Evolutionary conservation across 2,888 invertebrate genomes (phyloP), one percentile per base, ranked within the genome.

Genomic region (Caenorhabditis plicata): DNA sequence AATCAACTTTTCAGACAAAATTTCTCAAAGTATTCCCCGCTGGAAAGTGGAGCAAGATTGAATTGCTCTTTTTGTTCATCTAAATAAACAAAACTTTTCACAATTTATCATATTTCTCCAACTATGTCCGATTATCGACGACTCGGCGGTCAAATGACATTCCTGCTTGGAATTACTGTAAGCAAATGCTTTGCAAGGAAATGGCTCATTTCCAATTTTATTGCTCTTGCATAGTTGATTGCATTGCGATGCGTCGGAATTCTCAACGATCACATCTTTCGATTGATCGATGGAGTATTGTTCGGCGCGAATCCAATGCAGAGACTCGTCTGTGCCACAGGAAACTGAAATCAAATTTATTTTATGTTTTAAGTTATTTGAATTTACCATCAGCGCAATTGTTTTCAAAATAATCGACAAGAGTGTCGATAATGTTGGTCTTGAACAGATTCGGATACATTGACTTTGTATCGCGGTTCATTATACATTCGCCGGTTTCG

Each of bases 401-500:
- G 53, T 77, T 80, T 47, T 80, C 80, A 29, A 80, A 80, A 48
- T 80, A 80, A 53, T 80, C 80, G 15, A 80, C 79, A 11, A 73
- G 23, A 4, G 71, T 64, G 17, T 70, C 71, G 15, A 55, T 36
- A 13, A 65, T 41, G 9, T 40, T 47, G 9, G 52, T 51, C 22
- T 60, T 64, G 64, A 80, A 79, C 22, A 77, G 41, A 5, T 73
- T 54, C 2, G 76, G 74, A 33, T 43, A 45, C 7, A 63, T 62
- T 9, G 45, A 45, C 15, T 65, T 64, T 23, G 60, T 64, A 31
- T 69, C 74, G 20, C 73, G 57, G 47, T 78, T 80, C 53, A 80
- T 49, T 23, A 80, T 68, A 58, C 80, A 80, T 52, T 80, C 75
- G 17, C 75, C 75, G n/a, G 74, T 73, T 45, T 75, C 74, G 53